phyloP scores from a whole-genome alignment of 2,797 vertebrate species.

The Clarias laeviceps region DNA sequence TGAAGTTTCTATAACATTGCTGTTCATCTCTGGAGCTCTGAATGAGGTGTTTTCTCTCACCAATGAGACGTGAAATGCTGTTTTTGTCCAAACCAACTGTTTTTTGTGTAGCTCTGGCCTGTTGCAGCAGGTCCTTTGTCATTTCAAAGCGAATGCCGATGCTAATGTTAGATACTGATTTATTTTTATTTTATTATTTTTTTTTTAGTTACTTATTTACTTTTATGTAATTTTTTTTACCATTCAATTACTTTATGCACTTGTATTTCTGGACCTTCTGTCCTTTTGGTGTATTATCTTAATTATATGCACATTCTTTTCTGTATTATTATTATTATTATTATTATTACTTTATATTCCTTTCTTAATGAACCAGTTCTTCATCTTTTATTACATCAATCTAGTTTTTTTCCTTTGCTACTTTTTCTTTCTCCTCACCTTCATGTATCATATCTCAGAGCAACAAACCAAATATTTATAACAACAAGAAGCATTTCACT shows the following conservation, averaged over 20 bases:
- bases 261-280: not conserved
- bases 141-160: not conserved
- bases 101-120: constrained; percentile 42
- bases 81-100: constrained; percentile 36
- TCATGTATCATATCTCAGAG: not conserved
- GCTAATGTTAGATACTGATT: not conserved
- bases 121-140: constrained; percentile 34
- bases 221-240: not conserved
- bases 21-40: constrained; percentile 72
- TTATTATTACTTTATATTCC: not conserved
- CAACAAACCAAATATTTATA: not conserved
- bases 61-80: constrained; percentile 76
- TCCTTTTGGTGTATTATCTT: not conserved
- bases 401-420: not conserved
- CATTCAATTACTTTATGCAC: not conserved
- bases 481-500: not conserved
- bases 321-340: not conserved
- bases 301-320: not conserved
- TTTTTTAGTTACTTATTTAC: no score
- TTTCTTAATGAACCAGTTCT: no score
- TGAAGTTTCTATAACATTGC: constrained; percentile 74
- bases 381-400: not conserved
- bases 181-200: no score
- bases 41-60: constrained; percentile 72
- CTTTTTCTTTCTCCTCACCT: not conserved